phyloP scores from a whole-genome alignment of 2,888 invertebrate genomes.

The Meandrusa payeni region DNA sequence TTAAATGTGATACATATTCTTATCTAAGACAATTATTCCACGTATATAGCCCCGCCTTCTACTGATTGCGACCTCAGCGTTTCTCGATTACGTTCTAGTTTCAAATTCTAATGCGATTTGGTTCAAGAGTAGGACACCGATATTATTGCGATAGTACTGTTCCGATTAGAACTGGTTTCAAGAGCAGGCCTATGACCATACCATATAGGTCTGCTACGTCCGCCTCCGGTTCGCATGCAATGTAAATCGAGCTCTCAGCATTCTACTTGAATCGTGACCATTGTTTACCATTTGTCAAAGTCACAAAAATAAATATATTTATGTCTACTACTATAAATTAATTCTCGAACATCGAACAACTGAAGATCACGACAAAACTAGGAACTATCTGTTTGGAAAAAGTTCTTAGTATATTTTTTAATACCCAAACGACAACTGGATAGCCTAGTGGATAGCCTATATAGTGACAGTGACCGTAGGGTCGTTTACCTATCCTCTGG shows the following conservation, averaged over 20 bases:
- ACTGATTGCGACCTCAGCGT: constrained; percentile 14
- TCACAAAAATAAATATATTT: no score
- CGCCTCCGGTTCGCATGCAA: constrained; percentile 10
- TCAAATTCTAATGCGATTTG: constrained; percentile 20
- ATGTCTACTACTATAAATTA: no score
- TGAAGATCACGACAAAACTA: no score
- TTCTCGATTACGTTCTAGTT: constrained; percentile 22
- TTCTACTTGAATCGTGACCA: background rate
- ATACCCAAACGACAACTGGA: no score
- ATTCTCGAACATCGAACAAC: no score
- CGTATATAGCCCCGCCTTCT: constrained; percentile 14
- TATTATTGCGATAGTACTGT: constrained; percentile 17
- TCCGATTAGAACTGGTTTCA: constrained; percentile 23
- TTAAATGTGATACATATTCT: constrained; percentile 6
- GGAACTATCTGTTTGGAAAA: no score
- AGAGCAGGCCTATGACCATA: constrained; percentile 23
- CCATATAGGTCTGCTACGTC: constrained; percentile 13
- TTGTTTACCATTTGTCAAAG: no score
- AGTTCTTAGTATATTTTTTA: no score
- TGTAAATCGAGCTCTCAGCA: background rate
- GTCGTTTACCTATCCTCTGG: no score
- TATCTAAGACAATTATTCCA: constrained; percentile 16
- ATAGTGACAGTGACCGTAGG: no score
- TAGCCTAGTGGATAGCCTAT: no score
- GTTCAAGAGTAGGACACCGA: constrained; percentile 21